Base-by-base conservation (phyloP, 2,888 invertebrate species). In the Phortica magna region DNA sequence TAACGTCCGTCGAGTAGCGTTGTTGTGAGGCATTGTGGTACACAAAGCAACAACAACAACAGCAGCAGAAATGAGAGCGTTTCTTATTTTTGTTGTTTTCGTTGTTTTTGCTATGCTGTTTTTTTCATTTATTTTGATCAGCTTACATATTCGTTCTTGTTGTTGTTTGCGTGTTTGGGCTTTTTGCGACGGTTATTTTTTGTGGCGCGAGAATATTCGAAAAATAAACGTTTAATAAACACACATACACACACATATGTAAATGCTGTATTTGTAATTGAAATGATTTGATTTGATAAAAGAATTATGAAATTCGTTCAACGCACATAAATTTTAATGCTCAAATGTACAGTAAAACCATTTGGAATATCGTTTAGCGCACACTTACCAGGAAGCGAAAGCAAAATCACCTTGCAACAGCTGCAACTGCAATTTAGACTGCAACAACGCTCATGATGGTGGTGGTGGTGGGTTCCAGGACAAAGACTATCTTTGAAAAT, bases 341-440 rank as follows among this genome's bases (percentile, higher is more conserved):
- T 31, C 31, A 31, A 31, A 31, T 31, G 31, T 31, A 31, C 31
- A 31, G 31, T 31, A 31, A 31, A 31, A 31, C 31, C 5, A 48
- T 12, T 48, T 48, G 48, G 5, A 48, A 48, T 3, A 48, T 12
- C 48, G 9, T 48, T 48, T 14, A 48, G 14, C 48, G 48, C 9
- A 48, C 48, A 48, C 14, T 31, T 31, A 31, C 31, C 31, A 31
- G 31, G 31, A 31, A 31, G 31, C 31, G 31, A 31, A 31, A 31
- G 48, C 82, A 84, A 83, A 84, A 87, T 87, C 88, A 88, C 89
- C 88, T 88, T 89, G 87, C 87, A 85, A 83, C 88, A 89, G 89
- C 88, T 89, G 86, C 85, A 82, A 84, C 79, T 64, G 53, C 41
- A 67, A 19, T 9, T 53, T 59, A 74, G 71, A 53, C 64, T 70